phyloP scores from a whole-genome alignment of 2,888 invertebrate species.

The Incurvaria masculella region DNA sequence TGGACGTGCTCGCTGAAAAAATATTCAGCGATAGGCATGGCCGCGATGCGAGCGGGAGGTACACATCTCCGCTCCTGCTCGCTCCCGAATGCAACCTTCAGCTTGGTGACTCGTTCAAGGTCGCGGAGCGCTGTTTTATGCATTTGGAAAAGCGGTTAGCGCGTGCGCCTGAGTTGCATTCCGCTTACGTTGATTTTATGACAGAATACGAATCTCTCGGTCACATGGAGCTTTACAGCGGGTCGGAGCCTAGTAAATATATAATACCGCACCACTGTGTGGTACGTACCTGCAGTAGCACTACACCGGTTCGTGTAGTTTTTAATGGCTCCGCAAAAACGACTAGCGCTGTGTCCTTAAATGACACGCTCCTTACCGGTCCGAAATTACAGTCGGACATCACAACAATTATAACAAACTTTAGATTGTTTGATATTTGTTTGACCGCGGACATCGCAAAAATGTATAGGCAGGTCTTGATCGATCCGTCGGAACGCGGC shows the following conservation, averaged over 20 bases:
- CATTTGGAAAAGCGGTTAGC: not conserved
- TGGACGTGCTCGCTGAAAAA: not conserved
- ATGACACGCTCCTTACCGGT: slow-evolving; percentile 6
- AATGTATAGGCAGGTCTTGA: not conserved
- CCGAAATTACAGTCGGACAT: slow-evolving; percentile 7
- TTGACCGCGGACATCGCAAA: not conserved
- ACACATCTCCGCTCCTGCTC: not conserved
- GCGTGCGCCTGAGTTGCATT: not conserved
- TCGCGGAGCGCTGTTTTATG: not conserved
- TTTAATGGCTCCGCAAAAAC: slow-evolving; percentile 7
- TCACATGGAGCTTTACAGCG: slow-evolving; percentile 6
- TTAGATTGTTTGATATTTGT: slow-evolving; percentile 1
- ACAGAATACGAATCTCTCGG: slow-evolving; percentile 6
- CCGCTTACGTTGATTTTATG: slow-evolving; percentile 6
- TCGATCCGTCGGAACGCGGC: not conserved
- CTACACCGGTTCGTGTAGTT: slow-evolving; percentile 8
- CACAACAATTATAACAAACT: slow-evolving; percentile 4
- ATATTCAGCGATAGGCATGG: not conserved
- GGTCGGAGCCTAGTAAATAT: not conserved
- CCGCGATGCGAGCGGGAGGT: not conserved
- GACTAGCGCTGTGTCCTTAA: not conserved
- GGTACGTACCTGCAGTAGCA: slow-evolving; percentile 2
- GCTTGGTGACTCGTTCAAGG: not conserved
- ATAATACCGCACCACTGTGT: slow-evolving; percentile 9
- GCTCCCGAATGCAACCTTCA: not conserved